Base-by-base conservation (phyloP, 2,797 vertebrate species). In the Thunnus albacares region DNA sequence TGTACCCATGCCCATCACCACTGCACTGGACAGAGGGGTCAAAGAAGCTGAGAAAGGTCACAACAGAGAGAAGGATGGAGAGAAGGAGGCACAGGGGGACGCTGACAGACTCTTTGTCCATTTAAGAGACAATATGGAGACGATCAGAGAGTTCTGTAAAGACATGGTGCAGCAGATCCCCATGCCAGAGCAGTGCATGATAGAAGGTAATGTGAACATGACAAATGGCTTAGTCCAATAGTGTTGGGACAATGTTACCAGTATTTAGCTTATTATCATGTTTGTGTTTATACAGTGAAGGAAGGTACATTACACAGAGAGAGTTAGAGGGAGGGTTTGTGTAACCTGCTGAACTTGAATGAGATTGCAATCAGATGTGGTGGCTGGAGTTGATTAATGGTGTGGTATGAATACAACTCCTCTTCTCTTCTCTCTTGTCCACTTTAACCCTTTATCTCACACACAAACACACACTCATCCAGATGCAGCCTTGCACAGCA, bases 131-230 rank as follows among this genome's bases (percentile, higher is more conserved):
- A 97, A 97, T 87, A 94, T 98, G 91, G 93, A 94, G 80, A 89
- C 86, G 74, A 96, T 99, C 82, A 96, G 94, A 80, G 93, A 94
- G 0, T 98, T 96, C 38, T 97, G 96, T 65, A 8, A 74, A 30
- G 96, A 97, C 87, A 94, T 97, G 80, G 79, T 94, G 56, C 96
- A 92, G 91, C 97, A 92, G 90, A 97, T 99, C 81, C 97, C 98
- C 12, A 57, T 96, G 49, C 98, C 98, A 0, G 96, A 99, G 13
- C 96, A 97, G 61, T 99, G 97, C 82, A 84, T 95, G 62, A 96
- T 99, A 56, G 97, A 99, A 97, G 97, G 98, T 99, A 95, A 88
- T 33, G 52, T 57, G n/a, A 51, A 62, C 52, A 45, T 22, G 45
- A 84, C 15, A 18, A 56, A 53, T 22, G 3, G 9, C 38, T 80